phyloP scores from a whole-genome alignment of 2,797 vertebrate species.

The Hephaestus fuliginosus region DNA sequence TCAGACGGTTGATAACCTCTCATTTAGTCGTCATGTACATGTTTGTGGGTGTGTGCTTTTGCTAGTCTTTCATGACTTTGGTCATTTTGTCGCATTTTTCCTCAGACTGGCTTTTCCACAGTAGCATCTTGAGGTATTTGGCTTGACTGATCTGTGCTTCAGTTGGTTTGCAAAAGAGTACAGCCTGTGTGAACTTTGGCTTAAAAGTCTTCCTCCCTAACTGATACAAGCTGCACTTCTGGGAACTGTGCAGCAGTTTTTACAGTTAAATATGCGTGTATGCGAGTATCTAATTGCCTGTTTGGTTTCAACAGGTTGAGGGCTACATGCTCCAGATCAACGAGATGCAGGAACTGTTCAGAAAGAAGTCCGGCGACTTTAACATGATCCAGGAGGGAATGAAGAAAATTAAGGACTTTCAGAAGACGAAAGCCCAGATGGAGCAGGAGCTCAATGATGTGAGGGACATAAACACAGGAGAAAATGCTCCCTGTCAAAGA shows the following conservation, averaged over 20 bases:
- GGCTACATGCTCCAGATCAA: conserved; percentile 81
- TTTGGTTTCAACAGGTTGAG: conserved; percentile 77
- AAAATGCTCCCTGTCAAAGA: neutral
- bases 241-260: conserved; percentile 50
- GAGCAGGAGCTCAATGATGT: conserved; percentile 89
- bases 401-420: conserved; percentile 86
- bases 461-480: conserved; percentile 38
- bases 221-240: conserved; percentile 55
- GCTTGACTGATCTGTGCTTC: conserved; percentile 60
- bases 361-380: conserved; percentile 85
- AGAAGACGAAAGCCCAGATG: conserved; percentile 85
- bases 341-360: conserved; percentile 86
- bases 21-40: conserved; percentile 80
- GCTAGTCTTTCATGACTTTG: conserved; percentile 80
- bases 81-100: conserved; percentile 80
- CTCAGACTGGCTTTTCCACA: conserved; percentile 73
- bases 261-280: conserved; percentile 1
- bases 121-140: conserved; percentile 78
- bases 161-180: conserved; percentile 57
- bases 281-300: conserved; percentile 16
- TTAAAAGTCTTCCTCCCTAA: conserved; percentile 54
- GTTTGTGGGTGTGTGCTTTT: conserved; percentile 76
- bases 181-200: conserved; percentile 66
- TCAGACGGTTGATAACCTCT: conserved; percentile 78
- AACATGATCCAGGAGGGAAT: conserved; percentile 86